Percentiles rank a stretch among this genome's conserved stretches.
Conservation (phyloP, 2,888 invertebrate genomes). For the Rhaphigaster nebulosa region DNA sequence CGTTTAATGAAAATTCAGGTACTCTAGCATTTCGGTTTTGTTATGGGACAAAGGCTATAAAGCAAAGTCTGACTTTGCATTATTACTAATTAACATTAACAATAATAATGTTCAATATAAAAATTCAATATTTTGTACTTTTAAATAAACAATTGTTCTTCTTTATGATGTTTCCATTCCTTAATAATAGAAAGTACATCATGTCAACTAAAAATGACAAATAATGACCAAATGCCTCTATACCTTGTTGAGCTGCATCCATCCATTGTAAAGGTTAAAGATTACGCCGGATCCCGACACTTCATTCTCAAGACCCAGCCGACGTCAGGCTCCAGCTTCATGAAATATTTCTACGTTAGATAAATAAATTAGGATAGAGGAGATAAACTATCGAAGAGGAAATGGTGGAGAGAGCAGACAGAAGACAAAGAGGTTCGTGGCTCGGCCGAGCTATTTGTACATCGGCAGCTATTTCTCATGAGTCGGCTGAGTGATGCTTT, state of each 20-base stretch:
- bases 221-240: background rate
- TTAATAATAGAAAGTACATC: background rate
- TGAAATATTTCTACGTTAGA: conserved; percentile 35
- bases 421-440: conserved; percentile 45
- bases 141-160: no score
- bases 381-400: conserved; percentile 38
- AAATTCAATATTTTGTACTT: no score
- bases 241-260: background rate
- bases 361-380: conserved; percentile 33
- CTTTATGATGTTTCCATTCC: no score
- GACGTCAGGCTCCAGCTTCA: background rate
- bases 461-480: conserved; percentile 29
- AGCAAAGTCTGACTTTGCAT: no score
- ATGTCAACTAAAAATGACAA: background rate
- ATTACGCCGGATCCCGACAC: background rate
- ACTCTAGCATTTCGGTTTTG: no score
- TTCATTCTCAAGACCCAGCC: background rate
- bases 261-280: background rate
- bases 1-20: no score
- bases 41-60: no score
- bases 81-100: no score
- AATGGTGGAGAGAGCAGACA: conserved; percentile 8
- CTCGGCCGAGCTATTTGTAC: background rate
- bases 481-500: conserved; percentile 11
- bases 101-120: no score